Evolutionary conservation across 92 coral and sea anemone genomes (phyloP).

Genomic region (Heteractis magnifica): DNA sequence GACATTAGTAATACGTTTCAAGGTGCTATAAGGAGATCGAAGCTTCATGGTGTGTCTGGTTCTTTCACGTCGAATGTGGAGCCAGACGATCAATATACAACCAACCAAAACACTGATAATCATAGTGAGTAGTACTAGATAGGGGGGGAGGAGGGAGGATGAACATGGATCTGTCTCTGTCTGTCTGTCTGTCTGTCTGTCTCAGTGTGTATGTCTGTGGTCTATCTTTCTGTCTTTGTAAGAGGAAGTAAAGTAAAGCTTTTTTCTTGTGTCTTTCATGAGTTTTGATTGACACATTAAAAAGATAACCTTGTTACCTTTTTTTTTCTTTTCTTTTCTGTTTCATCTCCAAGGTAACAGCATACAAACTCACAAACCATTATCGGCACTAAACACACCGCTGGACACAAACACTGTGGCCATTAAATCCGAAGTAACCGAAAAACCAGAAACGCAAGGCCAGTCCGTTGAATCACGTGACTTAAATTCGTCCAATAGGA

Average conservation of each 20-base stretch:
- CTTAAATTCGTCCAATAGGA: background rate
- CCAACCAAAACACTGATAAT: background rate
- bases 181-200: background rate
- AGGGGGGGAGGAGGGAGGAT: background rate
- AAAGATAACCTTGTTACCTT: too few species aligned
- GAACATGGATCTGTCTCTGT: background rate
- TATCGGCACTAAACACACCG: slow-evolving; percentile 47
- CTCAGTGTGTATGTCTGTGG: background rate
- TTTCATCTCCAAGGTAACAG: background rate
- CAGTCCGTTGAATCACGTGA: slow-evolving; percentile 8
- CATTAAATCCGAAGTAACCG: slow-evolving; percentile 24
- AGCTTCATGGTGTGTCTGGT: background rate
- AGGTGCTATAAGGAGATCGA: slow-evolving; percentile 18
- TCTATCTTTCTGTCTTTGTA: background rate
- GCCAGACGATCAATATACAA: background rate
- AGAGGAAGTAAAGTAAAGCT: too few species aligned
- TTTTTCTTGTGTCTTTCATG: too few species aligned
- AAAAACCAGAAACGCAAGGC: background rate
- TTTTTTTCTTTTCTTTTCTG: background rate
- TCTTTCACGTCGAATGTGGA: background rate
- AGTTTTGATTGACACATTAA: too few species aligned
- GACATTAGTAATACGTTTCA: background rate
- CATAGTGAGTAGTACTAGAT: background rate
- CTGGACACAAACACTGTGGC: slow-evolving; percentile 37
- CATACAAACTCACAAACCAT: slow-evolving; percentile 13